Percentiles rank a stretch among this genome's conserved stretches.
Conservation (phyloP, 1,140 invertebrate species). For the Aporrectodea caliginosa region DNA sequence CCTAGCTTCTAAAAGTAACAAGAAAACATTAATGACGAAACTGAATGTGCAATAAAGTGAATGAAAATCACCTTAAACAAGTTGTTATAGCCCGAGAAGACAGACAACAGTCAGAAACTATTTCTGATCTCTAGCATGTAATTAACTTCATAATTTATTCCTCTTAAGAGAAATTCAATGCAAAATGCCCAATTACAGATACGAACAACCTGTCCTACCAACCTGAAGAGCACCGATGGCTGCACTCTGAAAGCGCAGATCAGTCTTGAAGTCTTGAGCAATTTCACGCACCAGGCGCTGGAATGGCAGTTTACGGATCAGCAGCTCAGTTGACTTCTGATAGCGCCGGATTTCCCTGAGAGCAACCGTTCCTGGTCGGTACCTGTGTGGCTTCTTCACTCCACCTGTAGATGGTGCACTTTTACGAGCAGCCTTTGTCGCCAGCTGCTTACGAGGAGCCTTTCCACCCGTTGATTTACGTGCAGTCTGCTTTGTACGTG, state of each 20-base stretch:
- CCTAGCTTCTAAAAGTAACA: no score
- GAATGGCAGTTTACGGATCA: constrained; percentile 61
- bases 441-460: constrained; percentile 79
- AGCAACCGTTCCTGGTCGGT: constrained; percentile 53
- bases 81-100: no score
- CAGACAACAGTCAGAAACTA: no score
- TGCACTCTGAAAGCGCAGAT: constrained; percentile 68
- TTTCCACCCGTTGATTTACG: constrained; percentile 66
- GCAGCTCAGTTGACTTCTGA: constrained; percentile 69
- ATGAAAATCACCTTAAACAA: no score
- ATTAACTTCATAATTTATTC: no score
- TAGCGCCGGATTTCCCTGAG: constrained; percentile 61
- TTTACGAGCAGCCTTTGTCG: constrained; percentile 74
- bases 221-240: constrained; percentile 64
- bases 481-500: constrained; percentile 78
- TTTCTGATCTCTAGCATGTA: no score
- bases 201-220: constrained; percentile 65
- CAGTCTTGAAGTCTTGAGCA: constrained; percentile 73
- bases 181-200: no score
- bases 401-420: constrained; percentile 80
- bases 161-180: no score
- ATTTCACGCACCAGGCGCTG: constrained; percentile 67
- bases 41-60: no score
- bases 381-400: constrained; percentile 69
- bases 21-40: no score